Evolutionary conservation across 2,113 vertebrate genomes (phyloP).

Genomic region (Atractosteus spatula): DNA sequence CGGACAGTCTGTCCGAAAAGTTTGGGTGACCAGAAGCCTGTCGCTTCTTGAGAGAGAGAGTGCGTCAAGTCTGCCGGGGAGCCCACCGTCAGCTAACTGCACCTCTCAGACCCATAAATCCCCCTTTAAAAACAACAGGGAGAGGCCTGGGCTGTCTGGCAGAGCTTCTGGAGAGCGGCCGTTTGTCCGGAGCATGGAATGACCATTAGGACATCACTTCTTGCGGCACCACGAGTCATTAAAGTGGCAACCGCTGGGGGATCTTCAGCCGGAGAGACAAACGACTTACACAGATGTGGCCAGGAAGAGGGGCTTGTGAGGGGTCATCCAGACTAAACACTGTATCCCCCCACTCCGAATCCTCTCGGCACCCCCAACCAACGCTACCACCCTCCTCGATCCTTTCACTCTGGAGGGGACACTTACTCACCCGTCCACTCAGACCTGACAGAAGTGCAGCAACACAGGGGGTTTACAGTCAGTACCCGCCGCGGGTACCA

Average conservation of each 20-base stretch:
- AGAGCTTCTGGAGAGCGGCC: neutral
- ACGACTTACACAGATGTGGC: slow-evolving; percentile 92
- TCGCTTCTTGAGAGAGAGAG: too few species aligned
- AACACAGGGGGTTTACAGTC: slow-evolving; percentile 41
- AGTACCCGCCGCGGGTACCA: too few species aligned
- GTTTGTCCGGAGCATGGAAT: slow-evolving; percentile 61
- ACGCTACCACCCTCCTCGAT: neutral
- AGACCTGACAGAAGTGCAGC: slow-evolving; percentile 15
- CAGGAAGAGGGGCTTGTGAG: slow-evolving; percentile 81
- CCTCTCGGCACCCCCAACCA: slow-evolving; percentile 43
- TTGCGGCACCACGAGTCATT: slow-evolving; percentile 91
- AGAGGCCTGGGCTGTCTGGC: neutral
- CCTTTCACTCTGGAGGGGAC: neutral
- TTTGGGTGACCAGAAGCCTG: too few species aligned
- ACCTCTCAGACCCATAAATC: slow-evolving; percentile 69
- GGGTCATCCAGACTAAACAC: slow-evolving; percentile 63
- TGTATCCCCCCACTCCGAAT: slow-evolving; percentile 43
- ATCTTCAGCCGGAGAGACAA: slow-evolving; percentile 69
- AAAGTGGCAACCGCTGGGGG: slow-evolving; percentile 75
- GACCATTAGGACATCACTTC: slow-evolving; percentile 79
- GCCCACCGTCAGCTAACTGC: slow-evolving; percentile 63
- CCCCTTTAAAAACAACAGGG: slow-evolving; percentile 65
- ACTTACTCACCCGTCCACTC: slow-evolving; percentile 18
- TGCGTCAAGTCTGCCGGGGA: slow-evolving; percentile 49
- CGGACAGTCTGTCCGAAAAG: too few species aligned